These are phyloP conservation scores for Orthonyx spaldingii DNA, from an alignment of 2,113 vertebrate species.

Conservation along the genomic window DNA sequence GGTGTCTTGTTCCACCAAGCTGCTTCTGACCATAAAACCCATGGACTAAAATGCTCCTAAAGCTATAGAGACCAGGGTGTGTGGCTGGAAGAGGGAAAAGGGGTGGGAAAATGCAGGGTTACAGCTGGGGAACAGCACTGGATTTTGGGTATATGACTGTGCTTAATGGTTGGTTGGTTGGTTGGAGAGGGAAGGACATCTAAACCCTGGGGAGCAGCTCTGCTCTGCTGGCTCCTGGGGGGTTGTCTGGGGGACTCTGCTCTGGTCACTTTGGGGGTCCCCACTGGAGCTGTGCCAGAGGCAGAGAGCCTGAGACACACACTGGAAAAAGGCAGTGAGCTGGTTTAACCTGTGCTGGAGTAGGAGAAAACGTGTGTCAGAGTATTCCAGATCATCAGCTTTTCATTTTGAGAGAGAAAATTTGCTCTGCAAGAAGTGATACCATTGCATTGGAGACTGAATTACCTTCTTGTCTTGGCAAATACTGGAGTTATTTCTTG, in stretches of 20 bases:
- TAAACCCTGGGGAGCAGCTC: not conserved
- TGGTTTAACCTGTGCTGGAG: not conserved
- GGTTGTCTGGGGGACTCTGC: not conserved
- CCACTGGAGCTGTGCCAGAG: not conserved
- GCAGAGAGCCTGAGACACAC: too few species aligned
- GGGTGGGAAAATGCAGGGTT: not conserved
- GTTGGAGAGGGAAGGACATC: fast-evolving
- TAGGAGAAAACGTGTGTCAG: not conserved
- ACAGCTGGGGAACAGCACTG: not conserved
- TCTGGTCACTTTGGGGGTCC: not conserved
- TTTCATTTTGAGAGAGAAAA: too few species aligned
- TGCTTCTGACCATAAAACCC: not conserved
- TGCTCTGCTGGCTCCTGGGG: not conserved
- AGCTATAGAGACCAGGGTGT: fast-evolving
- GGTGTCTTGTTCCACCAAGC: not conserved
- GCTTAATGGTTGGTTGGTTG: fast-evolving
- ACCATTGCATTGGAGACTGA: fast-evolving
- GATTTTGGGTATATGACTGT: fast-evolving
- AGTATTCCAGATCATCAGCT: fast-evolving
- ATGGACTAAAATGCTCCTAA: not conserved
- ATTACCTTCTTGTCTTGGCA: not conserved
- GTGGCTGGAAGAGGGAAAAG: not conserved
- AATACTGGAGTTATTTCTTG: not conserved
- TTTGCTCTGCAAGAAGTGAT: not conserved
- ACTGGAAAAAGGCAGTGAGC: not conserved